Evolutionary conservation across 2,113 vertebrate genomes (phyloP).

Genomic region (Melanostigma gelatinosum): DNA sequence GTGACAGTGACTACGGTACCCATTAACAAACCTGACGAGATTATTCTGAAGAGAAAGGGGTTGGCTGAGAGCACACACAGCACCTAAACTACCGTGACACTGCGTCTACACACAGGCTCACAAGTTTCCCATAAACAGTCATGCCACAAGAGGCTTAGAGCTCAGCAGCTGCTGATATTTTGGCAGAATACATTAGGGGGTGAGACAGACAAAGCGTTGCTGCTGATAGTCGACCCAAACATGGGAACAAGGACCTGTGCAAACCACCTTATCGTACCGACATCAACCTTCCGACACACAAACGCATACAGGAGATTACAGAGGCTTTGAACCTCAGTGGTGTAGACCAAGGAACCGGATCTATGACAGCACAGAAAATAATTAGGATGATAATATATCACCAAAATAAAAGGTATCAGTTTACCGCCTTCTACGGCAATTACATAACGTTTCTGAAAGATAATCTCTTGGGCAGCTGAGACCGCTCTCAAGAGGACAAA

Average conservation of each 20-base stretch:
- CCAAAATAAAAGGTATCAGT: slow-evolving; percentile 5
- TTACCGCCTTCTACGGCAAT: slow-evolving; percentile 2
- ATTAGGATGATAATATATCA: background rate
- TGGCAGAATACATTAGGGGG: background rate
- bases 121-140: slow-evolving; percentile 16
- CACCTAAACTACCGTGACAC: background rate
- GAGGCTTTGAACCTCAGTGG: slow-evolving; percentile 4
- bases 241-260: background rate
- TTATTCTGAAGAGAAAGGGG: background rate
- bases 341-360: background rate
- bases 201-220: background rate
- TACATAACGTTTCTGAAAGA: slow-evolving; percentile 26
- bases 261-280: slow-evolving; percentile 30
- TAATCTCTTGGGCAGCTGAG: slow-evolving; percentile 38
- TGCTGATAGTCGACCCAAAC: background rate
- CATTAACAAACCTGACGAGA: background rate
- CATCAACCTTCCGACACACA: background rate
- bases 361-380: background rate
- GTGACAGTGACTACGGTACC: too few species aligned
- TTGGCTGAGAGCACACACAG: background rate
- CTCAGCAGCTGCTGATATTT: slow-evolving; percentile 25
- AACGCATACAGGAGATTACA: background rate
- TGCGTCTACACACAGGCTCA: background rate
- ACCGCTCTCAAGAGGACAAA: slow-evolving; percentile 29
- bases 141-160: slow-evolving; percentile 3